These are phyloP conservation scores for Selene dorsalis DNA, from an alignment of 2,797 vertebrate genomes.

Conservation along the genomic window DNA sequence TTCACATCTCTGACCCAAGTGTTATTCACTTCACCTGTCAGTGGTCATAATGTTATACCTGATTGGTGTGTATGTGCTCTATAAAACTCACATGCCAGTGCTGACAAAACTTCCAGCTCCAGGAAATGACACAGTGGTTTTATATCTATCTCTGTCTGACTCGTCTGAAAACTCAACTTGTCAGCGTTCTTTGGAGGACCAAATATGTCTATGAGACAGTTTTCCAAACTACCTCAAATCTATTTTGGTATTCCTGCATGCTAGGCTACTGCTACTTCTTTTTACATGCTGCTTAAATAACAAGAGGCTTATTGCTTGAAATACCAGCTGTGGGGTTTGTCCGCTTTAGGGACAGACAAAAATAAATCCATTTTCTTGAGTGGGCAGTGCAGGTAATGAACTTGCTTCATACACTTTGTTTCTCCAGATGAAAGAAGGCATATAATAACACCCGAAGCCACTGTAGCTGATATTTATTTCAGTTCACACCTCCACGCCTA, in stretches of 20 bases:
- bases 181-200: neutral
- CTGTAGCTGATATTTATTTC: neutral
- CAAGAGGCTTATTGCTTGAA: neutral
- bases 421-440: neutral
- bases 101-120: neutral
- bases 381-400: too few species aligned
- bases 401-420: neutral
- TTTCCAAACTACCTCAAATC: neutral
- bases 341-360: too few species aligned
- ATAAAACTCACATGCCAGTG: too few species aligned
- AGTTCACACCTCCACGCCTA: conserved; percentile 47
- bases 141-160: neutral
- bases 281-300: neutral
- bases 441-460: neutral
- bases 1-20: too few species aligned
- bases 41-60: too few species aligned
- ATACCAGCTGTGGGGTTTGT: neutral
- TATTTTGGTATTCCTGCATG: neutral
- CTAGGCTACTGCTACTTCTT: neutral
- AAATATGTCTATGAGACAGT: neutral
- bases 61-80: too few species aligned
- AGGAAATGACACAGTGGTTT: neutral
- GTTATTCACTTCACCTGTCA: too few species aligned
- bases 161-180: neutral
- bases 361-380: too few species aligned